phyloP scores from a whole-genome alignment of 2,888 invertebrate genomes.

The Nomada ferruginata region DNA sequence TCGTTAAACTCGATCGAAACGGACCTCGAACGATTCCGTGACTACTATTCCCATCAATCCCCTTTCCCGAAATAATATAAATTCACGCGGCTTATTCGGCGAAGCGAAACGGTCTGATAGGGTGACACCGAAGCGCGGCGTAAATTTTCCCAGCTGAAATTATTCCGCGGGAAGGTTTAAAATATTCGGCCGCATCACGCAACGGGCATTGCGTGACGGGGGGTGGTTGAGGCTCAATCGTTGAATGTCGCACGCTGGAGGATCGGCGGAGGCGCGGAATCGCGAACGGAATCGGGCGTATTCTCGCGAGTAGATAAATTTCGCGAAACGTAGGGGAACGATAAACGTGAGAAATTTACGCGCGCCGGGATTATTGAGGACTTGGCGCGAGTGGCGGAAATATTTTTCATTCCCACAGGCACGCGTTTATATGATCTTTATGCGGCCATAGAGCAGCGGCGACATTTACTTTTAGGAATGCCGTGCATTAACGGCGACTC shows the following conservation, averaged over 20 bases:
- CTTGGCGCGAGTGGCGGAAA: constrained; percentile 60
- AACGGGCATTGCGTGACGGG: constrained; percentile 31
- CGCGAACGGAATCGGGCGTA: constrained; percentile 30
- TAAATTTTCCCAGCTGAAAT: constrained; percentile 33
- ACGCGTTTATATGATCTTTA: constrained; percentile 63
- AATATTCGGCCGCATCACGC: constrained; percentile 45
- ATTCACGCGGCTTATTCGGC: constrained; percentile 4
- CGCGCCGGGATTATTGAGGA: constrained; percentile 54
- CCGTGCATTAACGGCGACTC: constrained; percentile 47
- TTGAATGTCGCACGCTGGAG: constrained; percentile 15
- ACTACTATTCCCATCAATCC: not conserved
- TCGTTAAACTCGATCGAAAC: not conserved
- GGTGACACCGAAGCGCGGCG: constrained; percentile 22
- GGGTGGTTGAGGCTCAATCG: not conserved
- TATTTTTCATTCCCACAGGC: constrained; percentile 59
- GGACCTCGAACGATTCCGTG: not conserved
- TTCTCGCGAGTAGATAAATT: constrained; percentile 50
- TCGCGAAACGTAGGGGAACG: constrained; percentile 34
- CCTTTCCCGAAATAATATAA: not conserved
- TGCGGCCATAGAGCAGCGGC: constrained; percentile 46
- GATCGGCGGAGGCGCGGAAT: constrained; percentile 26
- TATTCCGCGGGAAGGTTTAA: constrained; percentile 19
- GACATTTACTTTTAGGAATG: constrained; percentile 66
- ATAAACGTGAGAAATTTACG: constrained; percentile 65
- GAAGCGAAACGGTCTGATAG: constrained; percentile 16